Evolutionary conservation across 1,140 invertebrate genomes (phyloP).

Genomic region (Scylla paramamosain): DNA sequence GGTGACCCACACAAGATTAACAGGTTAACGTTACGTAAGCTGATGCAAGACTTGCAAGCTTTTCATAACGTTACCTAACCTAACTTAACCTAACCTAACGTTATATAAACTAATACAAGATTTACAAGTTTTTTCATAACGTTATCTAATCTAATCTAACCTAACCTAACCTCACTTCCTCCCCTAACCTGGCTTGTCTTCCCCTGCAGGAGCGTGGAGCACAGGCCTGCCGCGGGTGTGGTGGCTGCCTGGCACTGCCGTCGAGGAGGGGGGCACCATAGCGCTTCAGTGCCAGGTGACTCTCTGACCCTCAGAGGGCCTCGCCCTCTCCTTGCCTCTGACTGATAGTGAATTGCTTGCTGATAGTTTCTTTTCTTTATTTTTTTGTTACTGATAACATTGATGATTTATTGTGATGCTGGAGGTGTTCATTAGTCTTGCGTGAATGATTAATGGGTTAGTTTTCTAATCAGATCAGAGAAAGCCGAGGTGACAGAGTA

Average conservation of each 20-base stretch:
- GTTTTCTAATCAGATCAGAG: no score
- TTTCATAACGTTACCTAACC: no score
- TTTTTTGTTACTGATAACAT: background rate
- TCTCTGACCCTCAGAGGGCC: background rate
- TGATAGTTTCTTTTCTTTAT: background rate
- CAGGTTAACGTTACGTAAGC: no score
- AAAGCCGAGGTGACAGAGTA: no score
- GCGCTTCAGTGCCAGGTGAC: constrained; percentile 65
- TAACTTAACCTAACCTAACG: no score
- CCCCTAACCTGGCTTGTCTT: background rate
- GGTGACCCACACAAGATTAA: no score
- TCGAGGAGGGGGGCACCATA: constrained; percentile 58
- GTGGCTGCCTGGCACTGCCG: constrained; percentile 67
- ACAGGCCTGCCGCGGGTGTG: constrained; percentile 61
- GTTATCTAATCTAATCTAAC: no score
- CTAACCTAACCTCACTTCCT: background rate
- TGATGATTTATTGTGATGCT: background rate
- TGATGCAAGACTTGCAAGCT: no score
- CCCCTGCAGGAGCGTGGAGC: constrained; percentile 36
- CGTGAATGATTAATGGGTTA: no score
- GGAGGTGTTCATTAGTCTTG: background rate
- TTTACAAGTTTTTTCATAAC: no score
- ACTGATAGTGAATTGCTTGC: background rate
- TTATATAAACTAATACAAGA: no score
- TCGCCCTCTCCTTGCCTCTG: background rate